phyloP scores from a whole-genome alignment of 2,797 vertebrate genomes.

The Phataginus tricuspis region DNA sequence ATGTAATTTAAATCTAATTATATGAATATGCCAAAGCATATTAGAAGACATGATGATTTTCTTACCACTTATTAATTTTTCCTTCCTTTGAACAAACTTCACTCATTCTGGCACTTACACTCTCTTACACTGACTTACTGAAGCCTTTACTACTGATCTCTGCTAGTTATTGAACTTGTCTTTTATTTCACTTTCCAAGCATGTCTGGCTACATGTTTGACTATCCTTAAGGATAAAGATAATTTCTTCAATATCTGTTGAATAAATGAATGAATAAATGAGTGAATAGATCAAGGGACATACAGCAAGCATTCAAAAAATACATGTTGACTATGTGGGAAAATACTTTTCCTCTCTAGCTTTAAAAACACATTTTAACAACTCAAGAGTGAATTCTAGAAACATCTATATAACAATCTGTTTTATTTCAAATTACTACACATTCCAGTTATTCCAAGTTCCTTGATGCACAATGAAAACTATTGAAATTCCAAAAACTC shows the following conservation, averaged over 20 bases:
- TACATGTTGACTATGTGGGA: not conserved
- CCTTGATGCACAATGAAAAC: conserved; percentile 1
- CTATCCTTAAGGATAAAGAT: not conserved
- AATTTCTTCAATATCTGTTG: not conserved
- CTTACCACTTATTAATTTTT: not conserved
- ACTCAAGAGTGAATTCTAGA: not conserved
- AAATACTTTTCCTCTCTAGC: conserved; percentile 5
- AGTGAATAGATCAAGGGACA: not conserved
- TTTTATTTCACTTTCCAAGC: not conserved
- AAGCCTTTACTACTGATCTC: not conserved
- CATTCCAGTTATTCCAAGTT: conserved; percentile 28
- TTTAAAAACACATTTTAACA: conserved; percentile 29
- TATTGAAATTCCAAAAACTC: not conserved
- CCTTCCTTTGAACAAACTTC: not conserved
- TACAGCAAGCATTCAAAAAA: not conserved
- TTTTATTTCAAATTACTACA: not conserved
- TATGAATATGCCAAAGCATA: not conserved
- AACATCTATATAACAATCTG: not conserved
- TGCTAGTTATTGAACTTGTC: not conserved
- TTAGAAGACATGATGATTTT: conserved; percentile 7
- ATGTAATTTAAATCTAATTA: conserved; percentile 9
- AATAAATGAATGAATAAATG: not conserved
- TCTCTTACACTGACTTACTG: not conserved
- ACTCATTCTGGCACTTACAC: not conserved
- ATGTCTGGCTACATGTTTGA: not conserved